These are phyloP conservation scores for Scaptomyza polygonia DNA, from an alignment of 2,888 invertebrate genomes.

Conservation along the genomic window DNA sequence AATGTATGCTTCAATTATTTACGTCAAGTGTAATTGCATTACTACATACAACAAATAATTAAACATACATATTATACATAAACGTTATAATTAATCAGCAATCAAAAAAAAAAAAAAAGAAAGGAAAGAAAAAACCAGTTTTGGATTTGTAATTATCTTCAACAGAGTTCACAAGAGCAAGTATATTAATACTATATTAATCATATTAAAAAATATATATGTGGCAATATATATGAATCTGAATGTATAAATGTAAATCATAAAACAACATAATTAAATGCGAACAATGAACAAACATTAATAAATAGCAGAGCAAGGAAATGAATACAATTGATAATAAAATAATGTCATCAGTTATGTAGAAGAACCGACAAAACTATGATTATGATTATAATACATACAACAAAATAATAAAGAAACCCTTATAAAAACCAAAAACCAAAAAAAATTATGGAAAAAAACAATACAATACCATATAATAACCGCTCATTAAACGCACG, in stretches of 20 bases:
- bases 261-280: slow-evolving; percentile 23
- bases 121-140: slow-evolving; percentile 4
- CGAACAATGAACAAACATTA: slow-evolving; percentile 45
- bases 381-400: slow-evolving; percentile 70
- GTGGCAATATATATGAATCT: slow-evolving; percentile 26
- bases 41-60: slow-evolving; percentile 18
- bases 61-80: slow-evolving; percentile 22
- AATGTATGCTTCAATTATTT: slow-evolving; percentile 37
- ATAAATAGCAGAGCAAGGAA: slow-evolving; percentile 46
- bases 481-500: slow-evolving; percentile 18
- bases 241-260: slow-evolving; percentile 65
- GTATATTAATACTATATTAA: too few species aligned
- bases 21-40: slow-evolving; percentile 13
- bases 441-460: background rate
- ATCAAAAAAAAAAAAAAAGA: slow-evolving; percentile 4
- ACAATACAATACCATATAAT: background rate
- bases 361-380: slow-evolving; percentile 65
- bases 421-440: slow-evolving; percentile 32
- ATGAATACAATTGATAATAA: slow-evolving; percentile 35
- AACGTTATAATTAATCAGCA: slow-evolving; percentile 47
- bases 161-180: slow-evolving; percentile 31
- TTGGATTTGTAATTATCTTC: slow-evolving; percentile 19
- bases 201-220: slow-evolving; percentile 14
- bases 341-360: slow-evolving; percentile 44
- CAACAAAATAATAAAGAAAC: slow-evolving; percentile 67